phyloP scores from a whole-genome alignment of 2,888 invertebrate genomes.

The Drosophila helvetica region DNA sequence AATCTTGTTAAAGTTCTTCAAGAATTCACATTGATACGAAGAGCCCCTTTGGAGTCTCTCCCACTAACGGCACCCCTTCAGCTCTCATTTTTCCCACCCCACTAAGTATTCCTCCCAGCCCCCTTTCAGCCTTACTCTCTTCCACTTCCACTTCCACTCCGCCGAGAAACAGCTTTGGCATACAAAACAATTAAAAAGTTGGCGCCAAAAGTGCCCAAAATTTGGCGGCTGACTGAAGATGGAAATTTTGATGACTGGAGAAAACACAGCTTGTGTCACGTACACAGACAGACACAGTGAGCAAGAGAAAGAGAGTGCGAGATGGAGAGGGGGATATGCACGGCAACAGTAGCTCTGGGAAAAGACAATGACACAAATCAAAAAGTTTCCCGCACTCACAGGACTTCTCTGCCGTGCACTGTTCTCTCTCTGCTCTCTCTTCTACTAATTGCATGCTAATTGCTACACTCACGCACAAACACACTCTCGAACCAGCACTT shows the following conservation, averaged over 20 bases:
- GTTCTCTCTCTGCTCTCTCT: not conserved
- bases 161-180: not conserved
- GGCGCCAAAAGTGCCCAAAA: slow-evolving; percentile 56
- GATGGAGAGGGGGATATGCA: not conserved
- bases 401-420: slow-evolving; percentile 20
- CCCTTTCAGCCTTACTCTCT: slow-evolving; percentile 15
- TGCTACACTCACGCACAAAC: slow-evolving; percentile 47
- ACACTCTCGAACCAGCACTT: not conserved
- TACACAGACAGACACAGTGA: slow-evolving; percentile 43
- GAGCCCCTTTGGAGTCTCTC: not conserved
- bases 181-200: slow-evolving; percentile 75
- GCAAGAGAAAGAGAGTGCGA: not conserved
- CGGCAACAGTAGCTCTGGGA: slow-evolving; percentile 21
- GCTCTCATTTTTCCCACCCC: not conserved
- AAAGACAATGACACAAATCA: slow-evolving; percentile 71
- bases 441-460: slow-evolving; percentile 58
- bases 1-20: slow-evolving; percentile 17
- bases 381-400: slow-evolving; percentile 58
- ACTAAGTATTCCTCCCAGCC: not conserved
- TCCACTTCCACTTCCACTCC: slow-evolving; percentile 5
- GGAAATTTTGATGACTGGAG: slow-evolving; percentile 41
- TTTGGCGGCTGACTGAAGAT: slow-evolving; percentile 54
- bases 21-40: not conserved
- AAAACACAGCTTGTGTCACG: slow-evolving; percentile 72
- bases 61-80: not conserved